Evolutionary conservation across 1,140 invertebrate genomes (phyloP).

Genomic region (Pygmarrhopalites habei): DNA sequence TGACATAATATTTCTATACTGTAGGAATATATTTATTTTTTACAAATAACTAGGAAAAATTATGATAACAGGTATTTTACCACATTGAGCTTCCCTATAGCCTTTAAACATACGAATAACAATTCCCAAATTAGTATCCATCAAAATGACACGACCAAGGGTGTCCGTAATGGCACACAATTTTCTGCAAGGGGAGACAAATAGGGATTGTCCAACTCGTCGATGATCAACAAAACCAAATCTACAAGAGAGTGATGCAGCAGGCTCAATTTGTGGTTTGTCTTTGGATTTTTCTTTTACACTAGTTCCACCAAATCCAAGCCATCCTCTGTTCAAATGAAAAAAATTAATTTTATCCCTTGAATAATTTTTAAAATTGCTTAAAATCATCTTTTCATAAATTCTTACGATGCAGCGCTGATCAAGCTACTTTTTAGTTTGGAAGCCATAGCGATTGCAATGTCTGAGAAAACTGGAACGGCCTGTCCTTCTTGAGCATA

Average conservation of each 20-base stretch:
- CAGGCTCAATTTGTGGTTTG: conserved; percentile 49
- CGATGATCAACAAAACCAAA: conserved; percentile 78
- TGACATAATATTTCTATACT: background rate
- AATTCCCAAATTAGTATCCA: conserved; percentile 72
- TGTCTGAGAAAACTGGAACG: conserved; percentile 66
- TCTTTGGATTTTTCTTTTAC: conserved; percentile 41
- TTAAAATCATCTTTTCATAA: background rate
- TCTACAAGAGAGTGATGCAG: conserved; percentile 45
- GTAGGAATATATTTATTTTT: background rate
- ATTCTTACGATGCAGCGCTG: conserved; percentile 70
- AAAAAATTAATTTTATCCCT: too few relatives aligned
- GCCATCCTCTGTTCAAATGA: conserved; percentile 39
- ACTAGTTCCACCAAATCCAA: conserved; percentile 45
- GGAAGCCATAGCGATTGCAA: conserved; percentile 78
- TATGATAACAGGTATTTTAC: too few relatives aligned
- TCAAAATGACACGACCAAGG: conserved; percentile 73
- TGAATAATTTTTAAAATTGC: conserved; percentile 33
- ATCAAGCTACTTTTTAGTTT: conserved; percentile 71
- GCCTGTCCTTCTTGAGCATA: conserved; percentile 77
- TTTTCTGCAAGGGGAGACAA: conserved; percentile 68
- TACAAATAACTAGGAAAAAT: conserved; percentile 55
- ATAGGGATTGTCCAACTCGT: conserved; percentile 62
- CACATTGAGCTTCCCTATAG: conserved; percentile 85
- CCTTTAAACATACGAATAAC: conserved; percentile 84
- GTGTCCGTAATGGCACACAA: conserved; percentile 75